A percentile compares a stretch with the other conserved stretches of the same genome.
Conservation (phyloP, 2,797 vertebrate genomes). For the Paratrypauchen microcephalus region DNA sequence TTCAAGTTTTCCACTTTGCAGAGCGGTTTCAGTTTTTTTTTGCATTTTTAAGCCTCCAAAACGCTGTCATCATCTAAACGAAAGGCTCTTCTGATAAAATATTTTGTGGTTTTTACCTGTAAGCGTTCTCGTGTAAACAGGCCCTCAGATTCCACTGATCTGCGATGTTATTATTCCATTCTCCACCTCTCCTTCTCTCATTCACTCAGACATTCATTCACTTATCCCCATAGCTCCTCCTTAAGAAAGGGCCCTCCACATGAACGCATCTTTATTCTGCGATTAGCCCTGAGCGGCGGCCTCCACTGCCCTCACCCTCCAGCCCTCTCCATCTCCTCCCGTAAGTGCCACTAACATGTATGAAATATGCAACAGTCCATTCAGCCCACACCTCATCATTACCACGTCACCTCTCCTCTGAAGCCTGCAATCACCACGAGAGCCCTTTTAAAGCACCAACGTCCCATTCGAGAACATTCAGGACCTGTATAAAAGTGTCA, state of each 20-base stretch:
- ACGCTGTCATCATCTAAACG: too few relatives aligned
- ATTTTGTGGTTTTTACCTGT: too few relatives aligned
- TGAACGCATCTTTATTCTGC: slow-evolving; percentile 89
- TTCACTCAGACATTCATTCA: slow-evolving; percentile 77
- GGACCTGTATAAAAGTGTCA: slow-evolving; percentile 71
- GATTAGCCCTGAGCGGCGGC: slow-evolving; percentile 84
- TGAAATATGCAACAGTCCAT: slow-evolving; percentile 99
- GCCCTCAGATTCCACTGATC: too few relatives aligned
- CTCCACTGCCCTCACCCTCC: slow-evolving; percentile 88
- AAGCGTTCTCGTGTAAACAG: too few relatives aligned
- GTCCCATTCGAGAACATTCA: slow-evolving; percentile 81
- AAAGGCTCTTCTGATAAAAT: too few relatives aligned
- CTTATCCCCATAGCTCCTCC: slow-evolving; percentile 84
- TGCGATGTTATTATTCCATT: too few relatives aligned
- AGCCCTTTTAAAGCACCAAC: slow-evolving; percentile 84
- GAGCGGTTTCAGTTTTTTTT: too few relatives aligned
- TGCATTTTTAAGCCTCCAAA: too few relatives aligned
- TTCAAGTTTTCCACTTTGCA: too few relatives aligned
- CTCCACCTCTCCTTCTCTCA: slow-evolving; percentile 37
- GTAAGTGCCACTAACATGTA: slow-evolving; percentile 99
- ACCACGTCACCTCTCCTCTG: slow-evolving; percentile 65
- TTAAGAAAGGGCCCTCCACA: slow-evolving; percentile 96
- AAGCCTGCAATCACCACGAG: slow-evolving; percentile 91
- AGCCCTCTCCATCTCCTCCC: slow-evolving; percentile 91
- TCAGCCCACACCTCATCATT: slow-evolving; percentile 90